Evolutionary conservation across 2,797 vertebrate species (phyloP).

Genomic region (Onychomys torridus): DNA sequence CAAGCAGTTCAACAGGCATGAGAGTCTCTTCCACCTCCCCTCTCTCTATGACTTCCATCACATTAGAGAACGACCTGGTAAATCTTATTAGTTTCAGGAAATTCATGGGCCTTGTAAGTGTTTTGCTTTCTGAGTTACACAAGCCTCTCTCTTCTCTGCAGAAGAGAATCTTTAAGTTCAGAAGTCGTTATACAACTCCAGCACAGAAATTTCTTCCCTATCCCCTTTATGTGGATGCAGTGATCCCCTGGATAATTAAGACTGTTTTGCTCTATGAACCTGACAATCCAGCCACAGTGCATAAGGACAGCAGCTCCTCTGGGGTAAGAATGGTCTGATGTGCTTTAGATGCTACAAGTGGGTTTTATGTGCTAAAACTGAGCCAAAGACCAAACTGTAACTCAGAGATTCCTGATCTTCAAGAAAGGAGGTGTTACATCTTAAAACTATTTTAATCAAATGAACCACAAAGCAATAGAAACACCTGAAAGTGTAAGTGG

Average conservation of each 20-base stretch:
- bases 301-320: neutral
- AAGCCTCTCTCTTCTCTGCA: neutral
- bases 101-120: neutral
- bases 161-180: neutral
- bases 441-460: neutral
- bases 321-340: neutral
- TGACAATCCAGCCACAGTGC: neutral
- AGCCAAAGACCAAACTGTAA: neutral
- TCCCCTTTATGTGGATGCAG: neutral
- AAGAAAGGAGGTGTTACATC: neutral
- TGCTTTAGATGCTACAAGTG: neutral
- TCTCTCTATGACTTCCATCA: neutral
- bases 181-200: neutral
- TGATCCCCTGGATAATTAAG: neutral
- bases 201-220: neutral
- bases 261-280: neutral
- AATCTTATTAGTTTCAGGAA: neutral
- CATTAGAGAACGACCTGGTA: neutral
- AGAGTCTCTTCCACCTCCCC: neutral
- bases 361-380: neutral
- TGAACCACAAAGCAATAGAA: neutral
- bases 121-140: neutral
- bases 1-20: neutral
- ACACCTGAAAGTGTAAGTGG: neutral
- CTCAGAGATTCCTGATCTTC: neutral